Evolutionary conservation across 2,888 invertebrate species (phyloP).

Genomic region (Lordiphosa fenestrarum): DNA sequence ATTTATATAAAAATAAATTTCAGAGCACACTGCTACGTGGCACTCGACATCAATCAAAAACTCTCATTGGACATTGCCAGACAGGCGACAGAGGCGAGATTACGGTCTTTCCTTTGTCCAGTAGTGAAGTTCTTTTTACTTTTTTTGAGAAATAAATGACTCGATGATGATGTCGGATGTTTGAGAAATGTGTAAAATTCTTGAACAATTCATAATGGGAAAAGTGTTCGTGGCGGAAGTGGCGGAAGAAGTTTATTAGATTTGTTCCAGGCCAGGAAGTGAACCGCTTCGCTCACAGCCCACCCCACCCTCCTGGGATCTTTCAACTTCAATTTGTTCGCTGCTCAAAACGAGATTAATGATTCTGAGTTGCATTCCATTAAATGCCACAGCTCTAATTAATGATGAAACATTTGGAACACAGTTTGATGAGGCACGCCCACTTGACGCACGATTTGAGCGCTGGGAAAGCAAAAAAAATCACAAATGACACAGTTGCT

Average conservation of each 20-base stretch:
- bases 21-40: conserved; percentile 62
- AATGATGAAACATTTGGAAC: conserved; percentile 30
- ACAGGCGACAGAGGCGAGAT: conserved; percentile 8
- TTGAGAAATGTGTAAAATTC: conserved; percentile 44
- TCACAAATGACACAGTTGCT: conserved; percentile 25
- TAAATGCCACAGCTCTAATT: conserved; percentile 40
- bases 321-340: conserved; percentile 49
- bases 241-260: conserved; percentile 47
- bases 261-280: conserved; percentile 39
- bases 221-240: conserved; percentile 36
- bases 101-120: conserved; percentile 19
- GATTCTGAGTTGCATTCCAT: conserved; percentile 30
- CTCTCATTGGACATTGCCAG: conserved; percentile 59
- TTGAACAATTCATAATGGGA: conserved; percentile 32
- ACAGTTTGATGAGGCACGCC: conserved; percentile 12
- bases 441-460: conserved; percentile 28
- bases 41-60: conserved; percentile 66
- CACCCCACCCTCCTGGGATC: background rate
- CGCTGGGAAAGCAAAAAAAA: conserved; percentile 16
- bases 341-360: conserved; percentile 50
- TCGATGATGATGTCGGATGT: conserved; percentile 23
- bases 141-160: conserved; percentile 41
- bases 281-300: background rate
- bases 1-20: conserved; percentile 77
- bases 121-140: conserved; percentile 11